Evolutionary conservation across 2,113 vertebrate genomes (phyloP), one percentile per base, ranked within the genome.

Genomic region (Sula dactylatra): DNA sequence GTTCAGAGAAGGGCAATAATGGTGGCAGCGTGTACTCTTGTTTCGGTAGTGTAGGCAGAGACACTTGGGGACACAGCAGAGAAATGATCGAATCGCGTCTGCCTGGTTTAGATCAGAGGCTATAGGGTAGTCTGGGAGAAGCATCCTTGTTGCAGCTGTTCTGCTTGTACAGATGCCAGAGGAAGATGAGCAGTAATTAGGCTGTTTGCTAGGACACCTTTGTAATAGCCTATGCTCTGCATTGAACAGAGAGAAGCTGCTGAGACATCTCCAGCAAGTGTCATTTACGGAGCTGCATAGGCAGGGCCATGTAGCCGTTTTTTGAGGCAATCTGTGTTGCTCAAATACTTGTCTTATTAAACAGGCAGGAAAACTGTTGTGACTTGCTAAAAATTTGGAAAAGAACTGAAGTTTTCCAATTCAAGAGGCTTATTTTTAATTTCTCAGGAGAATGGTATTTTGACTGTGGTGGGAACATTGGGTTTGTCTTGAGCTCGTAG

Each of bases 81-180:
- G 59, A 59, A 27, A 38, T 0, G 3, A 61, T 2, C 2, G 0
- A 42, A 72, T 54, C 2, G 4, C 45, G 29, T 70, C n/a, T 77
- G 21, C 11, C 49, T 86, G 42, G 5, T 73, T 93, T 81, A 62
- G 69, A 32, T 54, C 36, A 80, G 82, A 86, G 50, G 34, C 29
- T 87, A 17, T 11, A 44, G 47, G 36, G 40, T 27, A 66, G 31
- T 25, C 64, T 72, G 65, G 50, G 62, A 62, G 45, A 86, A 77
- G 38, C 1, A 2, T 54, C 27, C 27, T 42, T 73, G 6, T 52
- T 92, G 79, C 71, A 88, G 55, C 62, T 88, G 61, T 79, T 64
- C 22, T 52, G 32, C 31, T 84, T 76, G 55, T 65, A 70, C 0
- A 3, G 42, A 54, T 49, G 49, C 54, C 36, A 72, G 79, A 82